Evolutionary conservation across 2,888 invertebrate genomes (phyloP).

Genomic region (Drosophila rellima): DNA sequence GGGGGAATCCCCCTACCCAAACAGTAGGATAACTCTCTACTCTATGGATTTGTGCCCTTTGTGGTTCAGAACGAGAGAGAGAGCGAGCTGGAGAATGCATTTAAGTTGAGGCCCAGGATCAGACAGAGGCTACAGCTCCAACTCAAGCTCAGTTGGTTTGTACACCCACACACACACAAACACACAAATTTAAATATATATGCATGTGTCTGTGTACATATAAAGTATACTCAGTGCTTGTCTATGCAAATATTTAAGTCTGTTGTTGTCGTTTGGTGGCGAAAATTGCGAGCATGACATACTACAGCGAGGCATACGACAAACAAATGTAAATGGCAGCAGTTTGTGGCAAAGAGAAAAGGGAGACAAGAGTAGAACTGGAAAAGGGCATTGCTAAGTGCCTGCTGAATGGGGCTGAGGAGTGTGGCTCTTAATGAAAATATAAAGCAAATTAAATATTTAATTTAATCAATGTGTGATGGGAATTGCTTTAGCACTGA

Average conservation of each 20-base stretch:
- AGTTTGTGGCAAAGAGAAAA: conserved; percentile 8
- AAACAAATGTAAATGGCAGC: conserved; percentile 58
- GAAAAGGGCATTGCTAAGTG: conserved; percentile 33
- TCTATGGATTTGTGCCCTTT: conserved; percentile 61
- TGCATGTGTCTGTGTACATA: conserved; percentile 7
- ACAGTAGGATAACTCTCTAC: conserved; percentile 38
- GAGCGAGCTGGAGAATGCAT: conserved; percentile 66
- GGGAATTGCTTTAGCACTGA: conserved; percentile 15
- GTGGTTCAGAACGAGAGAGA: conserved; percentile 38
- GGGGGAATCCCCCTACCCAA: background rate
- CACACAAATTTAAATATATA: conserved; percentile 11
- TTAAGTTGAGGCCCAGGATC: conserved; percentile 53
- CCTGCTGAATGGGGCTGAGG: background rate
- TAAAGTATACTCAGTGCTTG: conserved; percentile 68
- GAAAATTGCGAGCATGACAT: conserved; percentile 72
- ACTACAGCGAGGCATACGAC: conserved; percentile 37
- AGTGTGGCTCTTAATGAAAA: conserved; percentile 53
- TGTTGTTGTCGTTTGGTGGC: conserved; percentile 84
- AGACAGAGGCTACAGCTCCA: conserved; percentile 6
- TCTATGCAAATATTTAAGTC: conserved; percentile 86
- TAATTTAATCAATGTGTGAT: conserved; percentile 52
- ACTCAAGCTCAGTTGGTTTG: conserved; percentile 20
- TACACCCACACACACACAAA: conserved; percentile 26
- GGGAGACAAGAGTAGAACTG: conserved; percentile 1
- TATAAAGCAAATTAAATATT: conserved; percentile 64